Evolutionary conservation across 2,888 invertebrate genomes (phyloP).

Genomic region (Melinaea menophilus): DNA sequence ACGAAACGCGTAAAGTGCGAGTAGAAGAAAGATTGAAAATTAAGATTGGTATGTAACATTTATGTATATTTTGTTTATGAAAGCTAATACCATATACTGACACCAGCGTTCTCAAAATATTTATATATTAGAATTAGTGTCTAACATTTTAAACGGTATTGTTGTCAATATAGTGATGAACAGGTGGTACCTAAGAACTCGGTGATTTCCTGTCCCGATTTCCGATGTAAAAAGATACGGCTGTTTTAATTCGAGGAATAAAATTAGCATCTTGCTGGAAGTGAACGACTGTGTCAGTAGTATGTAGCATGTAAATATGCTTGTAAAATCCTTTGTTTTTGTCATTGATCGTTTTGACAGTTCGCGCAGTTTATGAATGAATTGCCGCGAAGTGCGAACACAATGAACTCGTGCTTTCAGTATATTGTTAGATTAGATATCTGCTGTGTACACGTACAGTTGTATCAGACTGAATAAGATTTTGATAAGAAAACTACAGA

Average conservation of each 20-base stretch:
- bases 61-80: slow-evolving; percentile 27
- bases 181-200: slow-evolving; percentile 60
- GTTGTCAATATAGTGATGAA: slow-evolving; percentile 64
- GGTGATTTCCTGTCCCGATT: slow-evolving; percentile 36
- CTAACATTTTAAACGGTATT: slow-evolving; percentile 40
- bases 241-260: slow-evolving; percentile 33
- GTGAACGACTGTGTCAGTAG: slow-evolving; percentile 11
- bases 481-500: not conserved
- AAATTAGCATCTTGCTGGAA: slow-evolving; percentile 31
- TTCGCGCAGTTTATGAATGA: slow-evolving; percentile 72
- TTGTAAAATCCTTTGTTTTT: slow-evolving; percentile 59
- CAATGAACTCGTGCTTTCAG: slow-evolving; percentile 65
- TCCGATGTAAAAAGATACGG: slow-evolving; percentile 51
- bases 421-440: slow-evolving; percentile 58
- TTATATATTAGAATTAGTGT: slow-evolving; percentile 12
- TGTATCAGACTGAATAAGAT: slow-evolving; percentile 27
- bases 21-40: slow-evolving; percentile 95
- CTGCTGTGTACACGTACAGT: slow-evolving; percentile 44
- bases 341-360: slow-evolving; percentile 65
- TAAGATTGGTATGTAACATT: slow-evolving; percentile 89
- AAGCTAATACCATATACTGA: slow-evolving; percentile 5
- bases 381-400: slow-evolving; percentile 57
- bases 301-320: not conserved
- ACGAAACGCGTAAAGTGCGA: slow-evolving; percentile 93
- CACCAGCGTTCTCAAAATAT: slow-evolving; percentile 1